Evolutionary conservation across 92 coral and sea anemone genomes (phyloP), one percentile per base, ranked within the genome.

Genomic region (Isaurus tuberculatus): DNA sequence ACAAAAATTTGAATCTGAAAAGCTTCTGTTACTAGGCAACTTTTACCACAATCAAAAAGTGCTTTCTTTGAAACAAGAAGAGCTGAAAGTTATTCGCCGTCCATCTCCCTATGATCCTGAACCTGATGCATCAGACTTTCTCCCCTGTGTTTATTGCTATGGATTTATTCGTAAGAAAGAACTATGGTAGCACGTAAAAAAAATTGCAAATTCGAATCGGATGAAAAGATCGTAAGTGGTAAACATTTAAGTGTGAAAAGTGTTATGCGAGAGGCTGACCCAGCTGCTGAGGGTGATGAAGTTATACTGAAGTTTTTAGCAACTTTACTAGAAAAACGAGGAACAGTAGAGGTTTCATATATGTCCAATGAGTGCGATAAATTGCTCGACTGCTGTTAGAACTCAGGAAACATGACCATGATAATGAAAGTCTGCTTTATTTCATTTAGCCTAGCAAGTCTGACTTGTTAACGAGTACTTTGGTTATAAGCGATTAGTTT

Each of bases 31-130:
- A 65, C 84, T 80, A 27, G 90, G 86, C 4, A 86, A 86, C 60
- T 86, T 57, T 58, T 42, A 81, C 63, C 90, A 87, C 29, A 87
- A 87, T 37, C 55, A 75, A 78, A 87, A 87, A 65, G 86, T 87
- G 11, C 70, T 81, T 13, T 77, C 80, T 22, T 2, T 87, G 0
- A 71, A 80, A 34, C 63, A 86, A 88, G 86, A 83, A 17, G 77
- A 85, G 46, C 33, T 85, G 1, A 75, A 64, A 31, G 88, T 85
- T 64, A 83, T 85, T 8, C 70, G 83, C 17, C 42, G 88, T 27
- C 87, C 79, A 28, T 51, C 86, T 19, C 28, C 40, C 0, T 29
- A 74, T 31, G 64, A 65, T 66, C 70, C 73, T 0, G 65, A 85
- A 19, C 87, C 73, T n/a, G 30, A 36, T 64, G 40, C 79, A 73